phyloP scores from a whole-genome alignment of 2,888 invertebrate genomes.

The Idaea biselata region DNA sequence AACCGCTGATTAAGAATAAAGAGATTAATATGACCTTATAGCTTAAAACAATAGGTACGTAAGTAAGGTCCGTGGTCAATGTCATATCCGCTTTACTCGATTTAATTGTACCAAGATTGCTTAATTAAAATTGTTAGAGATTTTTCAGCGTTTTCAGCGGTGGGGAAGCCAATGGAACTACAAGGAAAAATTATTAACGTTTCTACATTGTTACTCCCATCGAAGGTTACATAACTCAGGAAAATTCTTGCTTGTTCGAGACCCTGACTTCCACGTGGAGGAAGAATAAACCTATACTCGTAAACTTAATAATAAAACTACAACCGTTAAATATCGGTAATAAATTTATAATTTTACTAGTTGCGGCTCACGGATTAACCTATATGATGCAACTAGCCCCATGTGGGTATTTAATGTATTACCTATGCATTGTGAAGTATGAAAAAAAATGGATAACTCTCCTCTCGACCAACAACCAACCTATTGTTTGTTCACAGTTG shows the following conservation, averaged over 20 bases:
- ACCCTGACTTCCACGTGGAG: slow-evolving; percentile 23
- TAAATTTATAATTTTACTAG: not conserved
- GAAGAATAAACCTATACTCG: slow-evolving; percentile 6
- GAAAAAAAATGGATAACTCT: not conserved
- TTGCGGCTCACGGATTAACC: too few species aligned
- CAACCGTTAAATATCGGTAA: not conserved
- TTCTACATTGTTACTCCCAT: not conserved
- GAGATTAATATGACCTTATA: not conserved
- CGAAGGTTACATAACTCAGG: slow-evolving; percentile 12
- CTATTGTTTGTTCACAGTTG: too few species aligned
- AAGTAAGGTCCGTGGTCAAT: not conserved
- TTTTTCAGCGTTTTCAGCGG: not conserved
- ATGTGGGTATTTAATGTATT: not conserved
- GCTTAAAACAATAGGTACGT: not conserved
- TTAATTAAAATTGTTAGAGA: slow-evolving; percentile 1
- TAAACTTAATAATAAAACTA: not conserved
- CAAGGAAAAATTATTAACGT: not conserved
- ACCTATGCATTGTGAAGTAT: not conserved
- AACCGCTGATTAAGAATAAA: not conserved
- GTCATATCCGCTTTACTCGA: not conserved
- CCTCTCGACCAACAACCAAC: too few species aligned
- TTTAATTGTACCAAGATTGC: not conserved
- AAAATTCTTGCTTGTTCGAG: slow-evolving; percentile 13
- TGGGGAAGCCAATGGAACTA: not conserved
- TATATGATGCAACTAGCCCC: not conserved